These are phyloP conservation scores for Xiphophorus couchianus DNA, from an alignment of 2,113 vertebrate species.

Conservation along the genomic window DNA sequence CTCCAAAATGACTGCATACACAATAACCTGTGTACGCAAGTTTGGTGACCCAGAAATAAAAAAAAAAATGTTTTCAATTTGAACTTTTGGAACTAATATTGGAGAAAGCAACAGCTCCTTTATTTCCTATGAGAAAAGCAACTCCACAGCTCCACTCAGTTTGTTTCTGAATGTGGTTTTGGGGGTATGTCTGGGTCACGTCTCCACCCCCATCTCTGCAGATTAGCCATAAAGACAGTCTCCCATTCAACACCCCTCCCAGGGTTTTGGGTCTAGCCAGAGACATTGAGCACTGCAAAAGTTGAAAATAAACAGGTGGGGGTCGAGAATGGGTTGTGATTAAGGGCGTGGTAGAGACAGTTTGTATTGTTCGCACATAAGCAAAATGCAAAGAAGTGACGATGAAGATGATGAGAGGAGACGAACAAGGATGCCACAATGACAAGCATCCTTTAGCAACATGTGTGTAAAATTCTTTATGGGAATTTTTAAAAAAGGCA, in stretches of 20 bases:
- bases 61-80: background rate
- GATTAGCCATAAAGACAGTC: conserved; percentile 54
- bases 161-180: conserved; percentile 20
- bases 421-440: conserved; percentile 30
- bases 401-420: conserved; percentile 6
- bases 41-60: too few relatives aligned
- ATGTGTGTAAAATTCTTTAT: background rate
- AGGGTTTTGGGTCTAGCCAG: conserved; percentile 9
- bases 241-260: conserved; percentile 47
- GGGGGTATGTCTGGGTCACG: conserved; percentile 60
- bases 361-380: conserved; percentile 30
- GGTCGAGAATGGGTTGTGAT: conserved; percentile 4
- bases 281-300: conserved; percentile 3
- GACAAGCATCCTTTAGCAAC: conserved; percentile 23
- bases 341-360: conserved; percentile 27
- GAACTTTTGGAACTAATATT: background rate
- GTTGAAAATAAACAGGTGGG: conserved; percentile 23
- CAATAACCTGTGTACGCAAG: too few relatives aligned
- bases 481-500: conserved; percentile 15
- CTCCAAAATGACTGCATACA: too few relatives aligned
- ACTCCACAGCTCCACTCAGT: background rate
- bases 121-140: background rate
- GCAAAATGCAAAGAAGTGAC: background rate
- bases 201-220: conserved; percentile 43
- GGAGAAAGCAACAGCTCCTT: background rate